These are phyloP conservation scores for Stictocephala bisonia DNA, from an alignment of 2,888 invertebrate species.

Conservation along the genomic window DNA sequence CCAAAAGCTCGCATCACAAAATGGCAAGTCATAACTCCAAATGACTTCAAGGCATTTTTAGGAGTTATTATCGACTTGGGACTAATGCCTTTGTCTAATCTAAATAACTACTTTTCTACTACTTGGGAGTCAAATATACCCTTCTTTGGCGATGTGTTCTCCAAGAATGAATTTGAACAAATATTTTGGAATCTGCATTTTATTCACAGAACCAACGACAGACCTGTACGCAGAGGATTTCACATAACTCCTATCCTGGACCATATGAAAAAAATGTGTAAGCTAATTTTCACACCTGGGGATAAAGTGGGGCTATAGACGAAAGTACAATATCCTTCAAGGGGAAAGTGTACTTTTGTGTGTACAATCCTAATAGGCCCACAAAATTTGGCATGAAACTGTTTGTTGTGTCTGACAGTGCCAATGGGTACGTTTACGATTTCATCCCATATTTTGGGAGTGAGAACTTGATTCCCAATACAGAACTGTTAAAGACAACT, in stretches of 20 bases:
- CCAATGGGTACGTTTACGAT: conserved; percentile 1
- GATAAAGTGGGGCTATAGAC: conserved; percentile 1
- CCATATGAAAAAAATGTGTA: conserved; percentile 10
- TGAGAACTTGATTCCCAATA: background rate
- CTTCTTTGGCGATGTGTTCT: background rate
- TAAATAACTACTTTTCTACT: background rate
- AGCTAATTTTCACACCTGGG: background rate
- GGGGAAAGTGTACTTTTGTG: conserved; percentile 1
- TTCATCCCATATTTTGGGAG: conserved; percentile 11
- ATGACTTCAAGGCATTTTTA: background rate
- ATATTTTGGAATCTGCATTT: conserved; percentile 15
- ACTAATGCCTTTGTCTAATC: background rate
- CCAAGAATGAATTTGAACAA: background rate
- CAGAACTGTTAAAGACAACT: conserved; percentile 4
- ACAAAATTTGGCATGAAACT: conserved; percentile 12
- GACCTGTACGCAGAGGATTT: background rate
- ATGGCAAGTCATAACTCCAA: background rate
- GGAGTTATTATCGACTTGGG: background rate
- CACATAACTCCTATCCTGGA: background rate
- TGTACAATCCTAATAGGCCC: conserved; percentile 18
- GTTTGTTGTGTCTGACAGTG: conserved; percentile 8
- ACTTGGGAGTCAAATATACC: background rate
- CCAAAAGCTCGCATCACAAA: background rate
- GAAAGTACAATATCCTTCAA: conserved; percentile 20
- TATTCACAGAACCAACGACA: background rate